Conservation (phyloP, 2,888 invertebrate species). For the Amitus sp. region DNA sequence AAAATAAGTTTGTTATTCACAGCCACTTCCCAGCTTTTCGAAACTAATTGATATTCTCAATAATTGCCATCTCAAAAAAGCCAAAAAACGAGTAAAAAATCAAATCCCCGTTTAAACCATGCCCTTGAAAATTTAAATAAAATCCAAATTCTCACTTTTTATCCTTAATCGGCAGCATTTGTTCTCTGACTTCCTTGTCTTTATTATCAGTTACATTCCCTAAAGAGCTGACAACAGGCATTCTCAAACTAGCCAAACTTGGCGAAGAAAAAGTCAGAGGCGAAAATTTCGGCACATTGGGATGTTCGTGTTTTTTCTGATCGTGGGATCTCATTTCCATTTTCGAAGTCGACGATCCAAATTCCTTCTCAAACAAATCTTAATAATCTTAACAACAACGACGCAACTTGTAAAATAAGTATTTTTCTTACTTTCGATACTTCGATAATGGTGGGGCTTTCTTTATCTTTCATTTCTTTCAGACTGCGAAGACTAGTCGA, state of each 20-base stretch:
- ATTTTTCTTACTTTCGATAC: slow-evolving; percentile 17
- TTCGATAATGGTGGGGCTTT: slow-evolving; percentile 21
- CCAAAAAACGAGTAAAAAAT: no score
- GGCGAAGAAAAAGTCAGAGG: slow-evolving; percentile 50
- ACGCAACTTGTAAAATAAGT: background rate
- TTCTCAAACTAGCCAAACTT: slow-evolving; percentile 55
- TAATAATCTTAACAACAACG: background rate
- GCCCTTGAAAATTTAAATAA: no score
- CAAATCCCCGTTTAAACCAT: no score
- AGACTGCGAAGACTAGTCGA: slow-evolving; percentile 59
- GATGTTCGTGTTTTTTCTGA: slow-evolving; percentile 42
- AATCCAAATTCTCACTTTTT: background rate
- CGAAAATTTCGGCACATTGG: slow-evolving; percentile 42
- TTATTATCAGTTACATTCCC: background rate
- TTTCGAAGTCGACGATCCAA: slow-evolving; percentile 41
- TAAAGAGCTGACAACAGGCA: slow-evolving; percentile 29
- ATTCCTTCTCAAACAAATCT: slow-evolving; percentile 10
- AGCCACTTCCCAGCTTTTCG: no score
- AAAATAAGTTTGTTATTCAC: no score
- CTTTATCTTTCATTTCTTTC: slow-evolving; percentile 28
- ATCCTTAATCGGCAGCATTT: background rate
- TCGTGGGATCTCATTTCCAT: slow-evolving; percentile 46
- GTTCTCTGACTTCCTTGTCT: background rate
- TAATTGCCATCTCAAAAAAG: no score
- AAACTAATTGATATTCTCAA: no score